A percentile compares a stretch with the other conserved stretches of the same genome.
These are phyloP conservation scores for Prenolepis imparis DNA, from an alignment of 2,888 invertebrate genomes.

Conservation along the genomic window DNA sequence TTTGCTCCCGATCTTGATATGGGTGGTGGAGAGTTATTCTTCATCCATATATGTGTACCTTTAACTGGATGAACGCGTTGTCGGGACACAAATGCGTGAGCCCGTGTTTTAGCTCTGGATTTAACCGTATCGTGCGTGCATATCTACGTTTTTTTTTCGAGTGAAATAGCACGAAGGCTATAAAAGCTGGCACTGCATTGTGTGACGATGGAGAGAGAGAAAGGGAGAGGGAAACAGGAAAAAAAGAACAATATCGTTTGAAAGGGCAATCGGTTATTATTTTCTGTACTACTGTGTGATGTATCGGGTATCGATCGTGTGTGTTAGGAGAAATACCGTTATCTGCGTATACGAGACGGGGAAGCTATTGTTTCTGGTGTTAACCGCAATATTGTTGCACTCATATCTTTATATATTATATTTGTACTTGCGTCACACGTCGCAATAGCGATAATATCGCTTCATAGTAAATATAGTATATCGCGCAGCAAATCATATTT, in stretches of 20 bases:
- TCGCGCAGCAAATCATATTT: conserved; percentile 22
- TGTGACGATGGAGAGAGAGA: background rate
- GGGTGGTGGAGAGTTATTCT: conserved; percentile 31
- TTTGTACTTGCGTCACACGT: conserved; percentile 30
- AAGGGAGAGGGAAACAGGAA: background rate
- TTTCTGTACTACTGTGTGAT: conserved; percentile 41
- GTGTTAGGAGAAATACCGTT: conserved; percentile 45
- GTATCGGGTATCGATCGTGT: conserved; percentile 50
- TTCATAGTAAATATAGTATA: background rate
- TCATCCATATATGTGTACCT: background rate
- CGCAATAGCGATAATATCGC: conserved; percentile 4
- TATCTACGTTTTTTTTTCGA: conserved; percentile 42
- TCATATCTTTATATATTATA: conserved; percentile 27
- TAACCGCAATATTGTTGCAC: conserved; percentile 37
- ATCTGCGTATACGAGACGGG: conserved; percentile 33
- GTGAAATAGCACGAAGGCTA: conserved; percentile 38
- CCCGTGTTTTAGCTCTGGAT: conserved; percentile 40
- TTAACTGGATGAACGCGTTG: conserved; percentile 33
- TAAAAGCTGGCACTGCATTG: conserved; percentile 33
- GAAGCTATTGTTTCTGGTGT: conserved; percentile 37
- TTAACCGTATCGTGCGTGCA: conserved; percentile 39
- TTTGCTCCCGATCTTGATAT: conserved; percentile 41
- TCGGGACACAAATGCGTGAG: conserved; percentile 26
- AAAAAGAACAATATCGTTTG: conserved; percentile 45
- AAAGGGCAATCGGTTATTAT: conserved; percentile 53